Base-by-base conservation (phyloP, 2,888 invertebrate genomes). In the Chaetogeoica ovagalla region DNA sequence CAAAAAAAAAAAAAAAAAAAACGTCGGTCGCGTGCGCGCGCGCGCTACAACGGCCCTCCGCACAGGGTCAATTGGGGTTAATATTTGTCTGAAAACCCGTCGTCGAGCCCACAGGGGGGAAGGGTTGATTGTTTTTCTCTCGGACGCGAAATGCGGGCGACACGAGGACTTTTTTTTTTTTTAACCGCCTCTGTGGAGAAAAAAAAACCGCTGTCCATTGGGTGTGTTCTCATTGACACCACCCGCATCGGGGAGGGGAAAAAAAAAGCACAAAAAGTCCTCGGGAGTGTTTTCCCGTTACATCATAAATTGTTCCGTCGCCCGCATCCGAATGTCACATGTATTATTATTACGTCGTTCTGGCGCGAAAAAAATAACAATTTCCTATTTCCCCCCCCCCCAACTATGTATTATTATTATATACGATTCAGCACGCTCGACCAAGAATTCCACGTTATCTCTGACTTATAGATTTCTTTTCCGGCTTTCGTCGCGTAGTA, bases 181-280 rank as follows among this genome's bases (percentile, higher is more conserved):
- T 43, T 9, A 5, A 43, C 30, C 2, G 4, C 1, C 30, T 30
- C 30, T 4, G 30, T 30, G n/a, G n/a, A n/a, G n/a, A n/a, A n/a
- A n/a, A n/a, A n/a, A n/a, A n/a, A n/a, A n/a, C n/a, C n/a, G n/a
- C 30, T 30, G 30, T 30, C 30, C 2, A 30, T 1, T 30, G 30
- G 30, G 30, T 30, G 30, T 30, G 1, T 4, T 30, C 4, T 59
- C 9, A 21, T 57, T 21, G 59, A 23, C 52, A 52, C 57, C 52
- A 37, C 73, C 73, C 73, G 73, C 73, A 74, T 74, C 23, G 63
- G 63, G n/a, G n/a, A n/a, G n/a, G n/a, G n/a, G n/a, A n/a, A n/a
- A n/a, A 30, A 30, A 63, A 74, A 74, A 63, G 52, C 9, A 9
- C n/a, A n/a, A n/a, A n/a, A 6, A 8, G n/a, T 39, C 62, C 21